phyloP scores from a whole-genome alignment of 2,113 vertebrate genomes.

The Athene noctua region DNA sequence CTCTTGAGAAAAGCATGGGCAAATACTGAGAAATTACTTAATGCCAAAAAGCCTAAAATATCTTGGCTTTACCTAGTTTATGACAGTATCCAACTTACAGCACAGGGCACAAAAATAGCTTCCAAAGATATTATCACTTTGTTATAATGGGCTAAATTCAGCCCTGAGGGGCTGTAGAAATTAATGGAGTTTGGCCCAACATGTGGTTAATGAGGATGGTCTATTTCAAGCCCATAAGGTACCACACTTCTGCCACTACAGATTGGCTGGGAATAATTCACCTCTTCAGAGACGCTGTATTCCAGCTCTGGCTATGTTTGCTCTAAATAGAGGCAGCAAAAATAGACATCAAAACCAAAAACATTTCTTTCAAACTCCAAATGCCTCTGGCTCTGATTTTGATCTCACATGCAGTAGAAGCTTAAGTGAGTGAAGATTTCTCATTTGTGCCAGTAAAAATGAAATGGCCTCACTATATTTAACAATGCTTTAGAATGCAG shows the following conservation, averaged over 20 bases:
- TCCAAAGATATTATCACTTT: constrained; percentile 15
- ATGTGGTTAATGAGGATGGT: constrained; percentile 42
- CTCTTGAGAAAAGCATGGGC: neutral
- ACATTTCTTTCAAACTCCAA: constrained; percentile 56
- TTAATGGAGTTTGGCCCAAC: constrained; percentile 52
- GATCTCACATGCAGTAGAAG: constrained; percentile 9
- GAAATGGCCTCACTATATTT: neutral
- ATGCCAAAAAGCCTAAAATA: constrained; percentile 1
- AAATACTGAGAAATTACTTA: neutral
- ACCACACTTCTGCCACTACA: constrained; percentile 48
- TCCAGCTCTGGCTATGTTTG: constrained; percentile 35
- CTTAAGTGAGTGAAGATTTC: constrained; percentile 14
- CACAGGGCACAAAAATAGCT: constrained; percentile 36
- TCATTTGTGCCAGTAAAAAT: constrained; percentile 24
- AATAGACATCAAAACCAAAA: constrained; percentile 65
- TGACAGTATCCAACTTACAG: neutral
- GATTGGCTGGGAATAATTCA: constrained; percentile 54
- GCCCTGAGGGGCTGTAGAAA: constrained; percentile 50
- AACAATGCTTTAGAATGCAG: neutral
- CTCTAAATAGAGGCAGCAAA: constrained; percentile 62
- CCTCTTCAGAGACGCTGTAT: constrained; percentile 51
- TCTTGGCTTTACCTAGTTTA: constrained; percentile 23
- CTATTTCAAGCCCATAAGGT: constrained; percentile 43
- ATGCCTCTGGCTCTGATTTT: constrained; percentile 62
- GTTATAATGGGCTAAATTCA: constrained; percentile 47